Percentiles rank a stretch among this genome's conserved stretches.
Evolutionary conservation across 1,140 invertebrate species (phyloP).

Genomic region (Amyelois transitella): DNA sequence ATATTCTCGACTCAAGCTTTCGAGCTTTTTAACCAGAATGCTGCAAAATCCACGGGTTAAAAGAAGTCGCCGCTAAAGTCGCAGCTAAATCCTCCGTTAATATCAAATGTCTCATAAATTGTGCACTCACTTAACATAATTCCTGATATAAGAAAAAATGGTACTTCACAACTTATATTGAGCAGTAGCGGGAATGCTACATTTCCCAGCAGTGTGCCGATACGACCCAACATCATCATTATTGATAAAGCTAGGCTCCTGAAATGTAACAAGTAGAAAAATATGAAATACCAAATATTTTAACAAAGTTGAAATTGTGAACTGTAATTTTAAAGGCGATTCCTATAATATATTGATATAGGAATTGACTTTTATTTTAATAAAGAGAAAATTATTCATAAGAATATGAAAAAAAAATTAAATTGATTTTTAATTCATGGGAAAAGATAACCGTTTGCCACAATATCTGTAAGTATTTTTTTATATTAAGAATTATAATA

Average conservation of each 20-base stretch:
- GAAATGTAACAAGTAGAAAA: neutral
- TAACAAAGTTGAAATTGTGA: neutral
- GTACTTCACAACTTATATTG: neutral
- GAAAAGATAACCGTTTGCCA: neutral
- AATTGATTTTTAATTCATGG: neutral
- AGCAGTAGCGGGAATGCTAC: neutral
- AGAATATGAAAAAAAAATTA: neutral
- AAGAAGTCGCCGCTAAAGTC: neutral
- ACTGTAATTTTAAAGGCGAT: neutral
- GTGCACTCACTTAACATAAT: neutral
- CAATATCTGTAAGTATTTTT: neutral
- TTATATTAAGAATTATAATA: too few species aligned
- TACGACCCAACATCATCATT: conserved; percentile 1
- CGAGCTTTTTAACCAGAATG: too few species aligned
- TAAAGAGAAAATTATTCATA: neutral
- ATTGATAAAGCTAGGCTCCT: conserved; percentile 9
- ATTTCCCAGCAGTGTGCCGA: conserved; percentile 4
- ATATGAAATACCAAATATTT: neutral
- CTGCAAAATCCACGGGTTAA: too few species aligned
- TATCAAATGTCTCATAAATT: neutral
- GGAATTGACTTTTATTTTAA: too few species aligned
- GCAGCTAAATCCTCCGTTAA: neutral
- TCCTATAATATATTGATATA: too few species aligned
- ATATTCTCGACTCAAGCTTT: too few species aligned
- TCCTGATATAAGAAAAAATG: neutral